phyloP scores from a whole-genome alignment of 2,113 vertebrate genomes.

The Esox niger region DNA sequence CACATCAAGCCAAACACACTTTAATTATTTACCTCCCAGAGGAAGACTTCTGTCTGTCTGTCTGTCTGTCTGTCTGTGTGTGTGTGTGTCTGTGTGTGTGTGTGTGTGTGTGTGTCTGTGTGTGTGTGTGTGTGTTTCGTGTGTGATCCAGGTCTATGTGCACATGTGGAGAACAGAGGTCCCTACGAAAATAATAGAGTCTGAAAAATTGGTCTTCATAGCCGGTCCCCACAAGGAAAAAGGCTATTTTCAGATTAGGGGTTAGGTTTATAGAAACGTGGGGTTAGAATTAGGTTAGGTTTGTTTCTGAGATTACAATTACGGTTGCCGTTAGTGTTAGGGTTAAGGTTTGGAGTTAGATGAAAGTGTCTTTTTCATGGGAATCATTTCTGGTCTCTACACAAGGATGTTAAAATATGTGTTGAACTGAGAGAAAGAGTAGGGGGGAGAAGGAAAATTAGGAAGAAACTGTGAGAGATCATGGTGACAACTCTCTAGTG shows the following conservation, averaged over 20 bases:
- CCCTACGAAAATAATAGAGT: no score
- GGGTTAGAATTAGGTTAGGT: no score
- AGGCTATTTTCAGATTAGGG: no score
- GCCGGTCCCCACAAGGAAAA: no score
- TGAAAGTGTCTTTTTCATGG: constrained; percentile 3
- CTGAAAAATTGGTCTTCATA: no score
- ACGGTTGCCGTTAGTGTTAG: no score
- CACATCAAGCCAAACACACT: constrained; percentile 28
- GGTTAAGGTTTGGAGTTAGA: no score
- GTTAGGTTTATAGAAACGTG: no score
- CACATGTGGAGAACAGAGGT: no score
- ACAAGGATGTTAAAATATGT: background rate
- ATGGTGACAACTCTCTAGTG: background rate
- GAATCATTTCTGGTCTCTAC: no score
- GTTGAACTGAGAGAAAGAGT: background rate
- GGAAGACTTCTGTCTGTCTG: constrained; percentile 1
- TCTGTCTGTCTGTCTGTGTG: background rate
- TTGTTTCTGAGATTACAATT: no score
- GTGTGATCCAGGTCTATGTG: background rate
- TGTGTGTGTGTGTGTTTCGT: background rate
- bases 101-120: constrained; percentile 3
- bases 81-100: background rate
- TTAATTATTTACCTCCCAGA: constrained; percentile 8
- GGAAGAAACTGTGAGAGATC: background rate
- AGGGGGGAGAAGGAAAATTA: background rate